Evolutionary conservation across 2,797 vertebrate species (phyloP).

Genomic region (Clarias laeviceps): DNA sequence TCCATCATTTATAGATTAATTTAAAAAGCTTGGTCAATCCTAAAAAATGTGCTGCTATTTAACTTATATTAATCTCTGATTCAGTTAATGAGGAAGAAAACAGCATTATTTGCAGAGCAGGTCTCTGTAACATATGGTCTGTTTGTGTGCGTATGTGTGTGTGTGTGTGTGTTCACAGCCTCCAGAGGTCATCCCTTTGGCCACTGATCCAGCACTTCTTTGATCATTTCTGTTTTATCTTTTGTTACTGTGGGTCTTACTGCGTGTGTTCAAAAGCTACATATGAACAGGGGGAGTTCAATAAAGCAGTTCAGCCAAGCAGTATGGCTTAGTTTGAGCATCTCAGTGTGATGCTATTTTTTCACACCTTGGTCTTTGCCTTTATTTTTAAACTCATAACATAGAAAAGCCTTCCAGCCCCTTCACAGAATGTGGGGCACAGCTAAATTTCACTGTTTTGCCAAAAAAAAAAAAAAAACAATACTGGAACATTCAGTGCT

Average conservation of each 20-base stretch:
- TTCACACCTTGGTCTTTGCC: background rate
- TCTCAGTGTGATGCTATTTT: constrained; percentile 1
- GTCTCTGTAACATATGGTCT: constrained; percentile 5
- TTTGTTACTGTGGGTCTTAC: constrained; percentile 26
- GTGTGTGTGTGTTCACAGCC: constrained; percentile 8
- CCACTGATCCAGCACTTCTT: constrained; percentile 37
- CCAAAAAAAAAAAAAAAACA: background rate
- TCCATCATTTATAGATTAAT: background rate
- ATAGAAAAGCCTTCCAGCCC: background rate
- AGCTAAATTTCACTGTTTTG: background rate
- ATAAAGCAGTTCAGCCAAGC: background rate
- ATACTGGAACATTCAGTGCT: background rate
- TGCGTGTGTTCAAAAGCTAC: constrained; percentile 28
- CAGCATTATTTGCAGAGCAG: background rate
- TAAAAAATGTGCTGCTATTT: background rate
- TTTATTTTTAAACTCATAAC: constrained; percentile 24
- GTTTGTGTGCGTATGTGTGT: background rate
- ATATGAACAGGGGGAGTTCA: background rate
- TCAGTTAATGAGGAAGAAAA: constrained; percentile 1
- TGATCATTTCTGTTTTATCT: constrained; percentile 37
- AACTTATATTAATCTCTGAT: background rate
- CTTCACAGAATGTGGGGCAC: background rate
- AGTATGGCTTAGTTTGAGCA: background rate
- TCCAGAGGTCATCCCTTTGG: constrained; percentile 32
- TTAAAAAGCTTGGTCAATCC: background rate